Conservation (phyloP, 1,140 invertebrate genomes). For the Formica selysi region DNA sequence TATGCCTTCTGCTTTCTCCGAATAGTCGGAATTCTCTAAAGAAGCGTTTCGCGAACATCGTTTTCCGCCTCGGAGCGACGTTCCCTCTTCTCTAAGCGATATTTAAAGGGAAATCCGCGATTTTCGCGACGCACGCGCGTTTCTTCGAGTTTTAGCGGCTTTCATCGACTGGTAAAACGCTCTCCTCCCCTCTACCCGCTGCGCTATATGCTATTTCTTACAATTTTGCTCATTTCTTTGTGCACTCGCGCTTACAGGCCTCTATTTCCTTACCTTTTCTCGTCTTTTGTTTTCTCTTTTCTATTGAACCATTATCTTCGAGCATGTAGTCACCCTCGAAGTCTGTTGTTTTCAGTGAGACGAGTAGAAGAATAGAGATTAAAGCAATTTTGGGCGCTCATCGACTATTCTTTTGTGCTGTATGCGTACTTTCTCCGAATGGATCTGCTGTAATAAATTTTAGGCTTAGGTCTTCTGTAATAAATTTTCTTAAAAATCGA, state of each 20-base stretch:
- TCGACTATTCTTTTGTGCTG: constrained; percentile 47
- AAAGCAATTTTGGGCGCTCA: constrained; percentile 67
- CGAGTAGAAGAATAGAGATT: constrained; percentile 56
- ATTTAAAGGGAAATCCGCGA: constrained; percentile 59
- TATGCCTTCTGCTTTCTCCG: constrained; percentile 34
- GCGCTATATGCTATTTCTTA: constrained; percentile 29
- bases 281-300: constrained; percentile 1
- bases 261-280: neutral
- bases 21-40: constrained; percentile 38
- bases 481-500: constrained; percentile 41
- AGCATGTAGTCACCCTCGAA: constrained; percentile 67
- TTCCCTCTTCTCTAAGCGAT: neutral
- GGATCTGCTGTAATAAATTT: constrained; percentile 47
- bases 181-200: neutral
- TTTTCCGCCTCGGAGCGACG: neutral
- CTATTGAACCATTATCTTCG: no score
- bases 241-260: neutral
- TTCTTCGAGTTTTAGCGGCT: neutral
- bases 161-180: constrained; percentile 17
- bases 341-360: constrained; percentile 55
- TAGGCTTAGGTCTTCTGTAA: constrained; percentile 47
- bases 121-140: neutral
- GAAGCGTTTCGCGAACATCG: neutral
- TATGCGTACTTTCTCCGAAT: constrained; percentile 64
- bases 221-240: constrained; percentile 67